Conservation (phyloP, 2,113 vertebrate genomes). For the Chionomys nivalis region DNA sequence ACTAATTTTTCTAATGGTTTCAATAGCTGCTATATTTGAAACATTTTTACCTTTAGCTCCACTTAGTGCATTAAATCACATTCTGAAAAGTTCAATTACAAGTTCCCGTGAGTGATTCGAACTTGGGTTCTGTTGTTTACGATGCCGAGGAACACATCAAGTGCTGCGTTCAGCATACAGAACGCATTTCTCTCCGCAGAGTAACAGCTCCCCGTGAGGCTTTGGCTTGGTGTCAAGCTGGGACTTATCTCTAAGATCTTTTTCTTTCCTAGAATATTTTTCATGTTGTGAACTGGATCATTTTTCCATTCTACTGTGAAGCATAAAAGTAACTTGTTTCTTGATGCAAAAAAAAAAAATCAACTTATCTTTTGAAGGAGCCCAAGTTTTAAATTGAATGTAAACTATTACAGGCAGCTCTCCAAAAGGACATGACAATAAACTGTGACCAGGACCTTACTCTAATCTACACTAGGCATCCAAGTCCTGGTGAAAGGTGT, state of each 20-base stretch:
- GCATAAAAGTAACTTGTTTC: slow-evolving; percentile 62
- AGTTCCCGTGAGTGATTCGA: slow-evolving; percentile 56
- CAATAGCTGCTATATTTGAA: slow-evolving; percentile 38
- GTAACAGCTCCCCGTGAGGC: slow-evolving; percentile 11
- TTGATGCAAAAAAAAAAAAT: slow-evolving; percentile 71
- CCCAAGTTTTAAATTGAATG: slow-evolving; percentile 44
- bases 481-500: background rate
- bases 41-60: slow-evolving; percentile 47
- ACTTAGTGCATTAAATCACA: slow-evolving; percentile 64
- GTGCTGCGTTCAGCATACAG: background rate
- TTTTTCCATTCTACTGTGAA: slow-evolving; percentile 68
- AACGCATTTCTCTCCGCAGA: slow-evolving; percentile 27
- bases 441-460: background rate
- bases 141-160: background rate
- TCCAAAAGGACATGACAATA: slow-evolving; percentile 44
- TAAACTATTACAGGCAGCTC: slow-evolving; percentile 38
- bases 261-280: slow-evolving; percentile 59
- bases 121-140: slow-evolving; percentile 56
- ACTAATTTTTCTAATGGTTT: slow-evolving; percentile 49
- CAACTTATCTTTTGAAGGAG: slow-evolving; percentile 70
- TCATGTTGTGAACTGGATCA: slow-evolving; percentile 59
- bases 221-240: slow-evolving; percentile 4
- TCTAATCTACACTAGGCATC: too few species aligned
- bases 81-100: slow-evolving; percentile 63
- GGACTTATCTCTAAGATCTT: slow-evolving; percentile 64